phyloP scores from a whole-genome alignment of 2,797 vertebrate genomes.

The Lagodon rhomboides region DNA sequence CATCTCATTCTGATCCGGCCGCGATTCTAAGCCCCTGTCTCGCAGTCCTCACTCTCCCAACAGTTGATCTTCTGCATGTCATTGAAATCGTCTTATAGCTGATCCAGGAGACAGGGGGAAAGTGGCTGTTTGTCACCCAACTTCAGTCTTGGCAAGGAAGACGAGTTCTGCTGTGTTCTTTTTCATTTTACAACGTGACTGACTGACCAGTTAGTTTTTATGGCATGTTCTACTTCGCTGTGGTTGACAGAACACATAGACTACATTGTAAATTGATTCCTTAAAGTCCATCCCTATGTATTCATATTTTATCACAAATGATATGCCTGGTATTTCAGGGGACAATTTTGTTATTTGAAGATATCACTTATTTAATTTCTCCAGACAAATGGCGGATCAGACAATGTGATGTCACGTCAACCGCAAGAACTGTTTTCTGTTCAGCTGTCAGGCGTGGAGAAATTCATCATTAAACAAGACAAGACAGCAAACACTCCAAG shows the following conservation, averaged over 20 bases:
- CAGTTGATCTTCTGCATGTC: slow-evolving; percentile 87
- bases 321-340: not conserved
- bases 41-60: slow-evolving; percentile 83
- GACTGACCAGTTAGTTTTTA: slow-evolving; percentile 58
- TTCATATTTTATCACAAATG: not conserved
- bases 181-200: slow-evolving; percentile 49
- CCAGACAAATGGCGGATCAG: not conserved
- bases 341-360: not conserved
- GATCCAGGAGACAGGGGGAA: slow-evolving; percentile 84
- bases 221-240: slow-evolving; percentile 10
- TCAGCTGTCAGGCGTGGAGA: not conserved
- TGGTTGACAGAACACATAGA: not conserved
- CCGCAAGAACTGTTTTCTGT: not conserved
- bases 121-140: slow-evolving; percentile 82
- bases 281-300: not conserved
- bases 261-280: not conserved
- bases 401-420: not conserved
- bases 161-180: slow-evolving; percentile 54
- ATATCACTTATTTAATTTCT: not conserved
- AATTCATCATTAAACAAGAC: not conserved
- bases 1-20: slow-evolving; percentile 87
- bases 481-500: not conserved
- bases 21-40: slow-evolving; percentile 86
- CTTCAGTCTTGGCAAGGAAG: slow-evolving; percentile 77
- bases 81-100: slow-evolving; percentile 86